Percentiles rank a stretch among this genome's conserved stretches.
phyloP scores from a whole-genome alignment of 2,113 vertebrate species.

The Geococcyx californianus region DNA sequence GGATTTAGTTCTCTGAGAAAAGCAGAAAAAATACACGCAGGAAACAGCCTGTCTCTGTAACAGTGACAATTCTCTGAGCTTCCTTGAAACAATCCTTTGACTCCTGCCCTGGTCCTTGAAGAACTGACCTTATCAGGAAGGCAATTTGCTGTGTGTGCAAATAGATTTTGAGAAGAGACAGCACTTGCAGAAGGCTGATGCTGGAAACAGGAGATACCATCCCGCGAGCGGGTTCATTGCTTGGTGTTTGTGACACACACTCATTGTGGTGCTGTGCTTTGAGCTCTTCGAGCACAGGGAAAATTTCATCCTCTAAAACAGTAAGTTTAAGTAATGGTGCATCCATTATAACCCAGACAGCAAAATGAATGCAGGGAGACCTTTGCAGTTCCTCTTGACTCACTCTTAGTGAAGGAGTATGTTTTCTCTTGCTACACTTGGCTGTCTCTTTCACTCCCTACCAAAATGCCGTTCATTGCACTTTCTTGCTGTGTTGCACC shows the following conservation, averaged over 20 bases:
- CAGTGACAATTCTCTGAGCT: constrained; percentile 24
- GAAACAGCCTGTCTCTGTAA: constrained; percentile 15
- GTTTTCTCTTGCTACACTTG: neutral
- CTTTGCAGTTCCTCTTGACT: neutral
- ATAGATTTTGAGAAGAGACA: neutral
- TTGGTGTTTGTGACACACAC: neutral
- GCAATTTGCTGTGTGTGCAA: neutral
- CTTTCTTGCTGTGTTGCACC: neutral
- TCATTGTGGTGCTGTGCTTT: neutral
- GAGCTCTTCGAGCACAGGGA: neutral
- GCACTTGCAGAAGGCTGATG: neutral
- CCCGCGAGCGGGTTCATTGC: neutral
- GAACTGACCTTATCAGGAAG: constrained; percentile 56
- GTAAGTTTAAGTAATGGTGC: neutral
- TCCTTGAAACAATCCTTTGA: constrained; percentile 57
- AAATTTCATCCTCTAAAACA: neutral
- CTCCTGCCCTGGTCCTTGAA: constrained; percentile 24
- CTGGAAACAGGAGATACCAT: neutral
- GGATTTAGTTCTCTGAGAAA: neutral
- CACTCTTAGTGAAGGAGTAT: neutral
- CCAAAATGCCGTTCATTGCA: neutral
- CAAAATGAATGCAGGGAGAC: neutral
- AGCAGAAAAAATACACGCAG: neutral
- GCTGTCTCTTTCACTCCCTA: neutral
- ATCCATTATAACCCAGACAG: neutral